Conservation (phyloP, 2,888 invertebrate species). For the Pristionchus maxplancki region DNA sequence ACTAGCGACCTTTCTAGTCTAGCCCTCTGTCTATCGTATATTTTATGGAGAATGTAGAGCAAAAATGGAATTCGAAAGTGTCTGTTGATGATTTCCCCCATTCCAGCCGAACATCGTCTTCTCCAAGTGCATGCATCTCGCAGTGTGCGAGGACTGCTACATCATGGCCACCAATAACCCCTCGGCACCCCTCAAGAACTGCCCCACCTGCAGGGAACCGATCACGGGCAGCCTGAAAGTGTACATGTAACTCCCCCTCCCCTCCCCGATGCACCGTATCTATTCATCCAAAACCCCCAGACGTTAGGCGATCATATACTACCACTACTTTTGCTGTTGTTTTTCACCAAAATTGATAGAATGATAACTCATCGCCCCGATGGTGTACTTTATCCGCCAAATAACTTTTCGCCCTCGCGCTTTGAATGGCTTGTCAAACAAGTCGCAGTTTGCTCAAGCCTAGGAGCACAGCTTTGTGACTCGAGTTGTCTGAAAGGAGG, state of each 20-base stretch:
- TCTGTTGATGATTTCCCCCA: too few relatives aligned
- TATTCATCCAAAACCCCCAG: too few relatives aligned
- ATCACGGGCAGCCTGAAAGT: constrained; percentile 48
- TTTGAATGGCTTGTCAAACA: constrained; percentile 27
- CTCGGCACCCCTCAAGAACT: constrained; percentile 36
- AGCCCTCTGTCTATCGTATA: too few relatives aligned
- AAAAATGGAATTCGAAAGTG: too few relatives aligned
- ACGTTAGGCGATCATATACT: too few relatives aligned
- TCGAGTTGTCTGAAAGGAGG: too few relatives aligned
- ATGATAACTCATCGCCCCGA: not conserved
- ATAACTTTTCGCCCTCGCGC: not conserved
- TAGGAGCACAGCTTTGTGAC: constrained; percentile 16
- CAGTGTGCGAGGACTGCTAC: constrained; percentile 50
- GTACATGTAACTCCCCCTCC: constrained; percentile 3
- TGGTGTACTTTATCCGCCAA: not conserved
- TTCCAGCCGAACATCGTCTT: constrained; percentile 52
- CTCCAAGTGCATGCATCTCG: constrained; percentile 50
- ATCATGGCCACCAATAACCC: not conserved
- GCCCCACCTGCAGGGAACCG: constrained; percentile 45
- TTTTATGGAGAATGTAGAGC: too few relatives aligned
- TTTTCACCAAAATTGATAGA: not conserved
- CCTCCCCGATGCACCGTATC: not conserved
- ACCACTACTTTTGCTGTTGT: too few relatives aligned
- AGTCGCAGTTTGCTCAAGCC: not conserved
- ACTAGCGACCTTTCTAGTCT: too few relatives aligned